Base-by-base conservation (phyloP, 2,113 vertebrate species). In the Heliornis fulica region DNA sequence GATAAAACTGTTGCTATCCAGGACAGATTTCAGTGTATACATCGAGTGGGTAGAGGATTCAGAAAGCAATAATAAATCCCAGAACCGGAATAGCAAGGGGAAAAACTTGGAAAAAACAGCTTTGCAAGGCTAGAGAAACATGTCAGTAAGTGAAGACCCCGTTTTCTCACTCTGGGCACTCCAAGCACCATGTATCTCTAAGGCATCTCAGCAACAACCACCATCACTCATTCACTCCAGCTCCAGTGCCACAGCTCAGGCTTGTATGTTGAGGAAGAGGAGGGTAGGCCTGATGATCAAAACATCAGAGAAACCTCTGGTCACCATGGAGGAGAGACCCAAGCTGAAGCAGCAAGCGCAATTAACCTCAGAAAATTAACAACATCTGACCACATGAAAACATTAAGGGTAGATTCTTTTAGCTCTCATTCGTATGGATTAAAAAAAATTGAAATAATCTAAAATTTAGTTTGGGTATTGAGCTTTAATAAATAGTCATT, bases 161-260 rank as follows among this genome's bases (percentile, higher is more conserved):
- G 29, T 57, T 63, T 70, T 69, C 34, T 64, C 50, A 50, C 19
- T 80, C 6, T 64, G 68, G 38, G 25, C 20, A 41, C 10, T 0
- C 0, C 23, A 38, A 80, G 15, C 15, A 8, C 32, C 53, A 1
- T 2, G 13, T 3, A 4, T 22, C 54, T 63, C 72, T 29, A 1
- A 2, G 43, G 40, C 16, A 76, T 19, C 54, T 50, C 13, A 38
- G 78, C 23, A 56, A 51, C 15, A 48, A 51, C 13, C 36, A 16
- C 40, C 14, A 10, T 21, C 50, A 50, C 21, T 61, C 32, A 11
- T 20, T 79, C 4, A 3, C 36, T 82, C 57, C 48, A 43, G 43
- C 6, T 10, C 40, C 63, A 40, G 36, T 26, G 51, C 5, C n/a
- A 23, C 43, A 34, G 40, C 32, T 81, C 43, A 38, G 28, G 12